These are phyloP conservation scores for Canis aureus DNA, from an alignment of 2,113 vertebrate genomes.

Conservation along the genomic window DNA sequence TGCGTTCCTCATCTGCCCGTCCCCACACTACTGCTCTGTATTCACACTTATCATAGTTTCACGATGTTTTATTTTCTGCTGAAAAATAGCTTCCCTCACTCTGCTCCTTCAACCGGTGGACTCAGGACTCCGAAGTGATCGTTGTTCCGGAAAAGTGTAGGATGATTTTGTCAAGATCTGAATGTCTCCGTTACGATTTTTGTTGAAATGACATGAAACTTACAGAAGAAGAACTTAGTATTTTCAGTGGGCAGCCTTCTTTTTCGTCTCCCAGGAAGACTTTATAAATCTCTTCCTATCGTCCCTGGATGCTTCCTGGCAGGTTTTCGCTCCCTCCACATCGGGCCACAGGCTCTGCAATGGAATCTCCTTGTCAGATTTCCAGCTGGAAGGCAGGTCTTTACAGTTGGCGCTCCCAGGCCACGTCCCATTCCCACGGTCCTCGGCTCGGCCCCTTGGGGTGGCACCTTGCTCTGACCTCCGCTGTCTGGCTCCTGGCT, in stretches of 20 bases:
- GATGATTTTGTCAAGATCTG: constrained; percentile 34
- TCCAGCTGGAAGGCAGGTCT: constrained; percentile 19
- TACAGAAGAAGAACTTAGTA: background rate
- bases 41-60: background rate
- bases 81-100: background rate
- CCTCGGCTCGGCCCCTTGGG: background rate
- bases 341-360: background rate
- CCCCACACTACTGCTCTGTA: background rate
- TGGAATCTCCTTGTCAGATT: constrained; percentile 49
- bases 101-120: background rate
- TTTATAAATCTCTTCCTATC: background rate
- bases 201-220: background rate
- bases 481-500: constrained; percentile 24
- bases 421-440: constrained; percentile 39
- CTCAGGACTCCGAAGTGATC: background rate
- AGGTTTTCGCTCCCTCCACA: background rate
- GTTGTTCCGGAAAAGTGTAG: background rate
- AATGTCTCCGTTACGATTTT: background rate
- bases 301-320: background rate
- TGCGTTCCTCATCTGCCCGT: background rate
- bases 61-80: constrained; percentile 35
- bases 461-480: background rate
- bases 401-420: background rate
- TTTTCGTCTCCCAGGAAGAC: background rate
- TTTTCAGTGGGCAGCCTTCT: background rate